phyloP scores from a whole-genome alignment of 2,797 vertebrate species.

The Heterohyrax brucei region DNA sequence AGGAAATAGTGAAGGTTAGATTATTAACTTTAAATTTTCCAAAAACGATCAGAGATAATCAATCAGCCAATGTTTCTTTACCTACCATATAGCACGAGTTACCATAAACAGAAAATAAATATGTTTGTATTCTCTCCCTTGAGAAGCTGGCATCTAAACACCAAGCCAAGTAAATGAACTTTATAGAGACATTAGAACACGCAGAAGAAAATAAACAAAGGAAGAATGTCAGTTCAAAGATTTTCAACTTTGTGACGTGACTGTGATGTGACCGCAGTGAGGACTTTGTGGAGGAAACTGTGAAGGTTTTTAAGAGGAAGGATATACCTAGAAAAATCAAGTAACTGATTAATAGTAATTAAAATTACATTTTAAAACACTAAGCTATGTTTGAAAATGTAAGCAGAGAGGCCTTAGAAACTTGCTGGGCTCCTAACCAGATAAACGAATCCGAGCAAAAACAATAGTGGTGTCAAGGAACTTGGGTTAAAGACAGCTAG shows the following conservation, averaged over 20 bases:
- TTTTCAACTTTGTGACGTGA: neutral
- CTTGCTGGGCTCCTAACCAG: neutral
- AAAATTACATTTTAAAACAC: constrained; percentile 18
- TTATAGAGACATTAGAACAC: neutral
- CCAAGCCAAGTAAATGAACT: neutral
- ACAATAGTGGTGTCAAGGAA: neutral
- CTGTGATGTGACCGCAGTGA: neutral
- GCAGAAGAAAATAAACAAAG: neutral
- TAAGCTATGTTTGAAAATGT: constrained; percentile 13
- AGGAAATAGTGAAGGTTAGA: constrained; percentile 38
- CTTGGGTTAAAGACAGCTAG: constrained; percentile 9
- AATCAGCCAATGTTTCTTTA: neutral
- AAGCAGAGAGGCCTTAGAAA: neutral
- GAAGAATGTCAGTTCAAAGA: neutral
- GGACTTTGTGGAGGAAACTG: neutral
- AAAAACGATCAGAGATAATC: neutral
- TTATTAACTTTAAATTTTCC: neutral
- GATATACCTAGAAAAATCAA: neutral
- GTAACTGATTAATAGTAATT: neutral
- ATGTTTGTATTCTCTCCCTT: neutral
- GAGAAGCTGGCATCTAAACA: neutral
- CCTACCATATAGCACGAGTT: neutral
- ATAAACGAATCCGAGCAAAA: neutral
- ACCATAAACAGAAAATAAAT: neutral
- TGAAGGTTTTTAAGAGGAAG: neutral